phyloP scores from a whole-genome alignment of 2,113 vertebrate species.

The Herpetotheres cachinnans region DNA sequence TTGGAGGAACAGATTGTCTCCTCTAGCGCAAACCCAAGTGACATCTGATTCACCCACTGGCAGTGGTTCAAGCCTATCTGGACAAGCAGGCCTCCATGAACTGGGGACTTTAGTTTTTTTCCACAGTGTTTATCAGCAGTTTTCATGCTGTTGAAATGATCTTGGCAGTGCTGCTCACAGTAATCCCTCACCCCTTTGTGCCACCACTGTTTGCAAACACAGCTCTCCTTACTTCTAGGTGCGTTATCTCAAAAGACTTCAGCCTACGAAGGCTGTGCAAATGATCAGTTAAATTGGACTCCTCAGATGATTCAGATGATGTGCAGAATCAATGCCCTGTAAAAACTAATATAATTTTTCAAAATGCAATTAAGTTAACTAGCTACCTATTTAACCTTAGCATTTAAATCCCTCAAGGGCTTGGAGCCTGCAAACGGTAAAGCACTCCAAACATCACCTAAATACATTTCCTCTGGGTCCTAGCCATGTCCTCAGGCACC shows the following conservation, averaged over 20 bases:
- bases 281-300: not conserved
- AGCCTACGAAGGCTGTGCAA: not conserved
- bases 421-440: not conserved
- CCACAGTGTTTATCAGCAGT: slow-evolving; percentile 52
- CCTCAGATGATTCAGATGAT: not conserved
- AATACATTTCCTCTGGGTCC: not conserved
- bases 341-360: slow-evolving; percentile 22
- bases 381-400: not conserved
- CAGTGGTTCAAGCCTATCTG: slow-evolving; percentile 65
- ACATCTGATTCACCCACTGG: slow-evolving; percentile 62
- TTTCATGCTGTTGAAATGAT: slow-evolving; percentile 61
- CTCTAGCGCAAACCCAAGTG: slow-evolving; percentile 19
- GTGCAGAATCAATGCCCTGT: slow-evolving; percentile 27
- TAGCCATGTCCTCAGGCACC: not conserved
- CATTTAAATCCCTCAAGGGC: not conserved
- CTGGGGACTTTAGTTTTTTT: slow-evolving; percentile 24
- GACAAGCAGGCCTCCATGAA: slow-evolving; percentile 43
- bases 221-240: not conserved
- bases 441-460: not conserved
- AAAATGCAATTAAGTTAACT: slow-evolving; percentile 1
- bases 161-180: slow-evolving; percentile 32
- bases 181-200: slow-evolving; percentile 22
- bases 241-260: not conserved
- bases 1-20: slow-evolving; percentile 54
- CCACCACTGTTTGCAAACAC: not conserved